phyloP scores from a whole-genome alignment of 2,888 invertebrate species.

The Balanococcus diminutus region DNA sequence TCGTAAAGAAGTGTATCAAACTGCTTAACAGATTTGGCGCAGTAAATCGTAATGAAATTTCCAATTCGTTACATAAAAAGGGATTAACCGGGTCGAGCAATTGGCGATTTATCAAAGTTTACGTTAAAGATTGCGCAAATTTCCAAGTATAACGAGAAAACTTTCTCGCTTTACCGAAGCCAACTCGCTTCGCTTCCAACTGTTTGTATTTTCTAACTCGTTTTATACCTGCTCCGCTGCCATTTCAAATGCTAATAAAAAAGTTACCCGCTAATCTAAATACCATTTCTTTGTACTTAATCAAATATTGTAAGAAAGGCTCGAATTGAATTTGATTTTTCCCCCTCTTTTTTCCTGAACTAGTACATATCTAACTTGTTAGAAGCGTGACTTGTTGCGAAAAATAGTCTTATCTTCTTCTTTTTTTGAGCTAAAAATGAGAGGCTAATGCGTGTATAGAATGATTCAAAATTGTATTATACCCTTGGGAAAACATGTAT shows the following conservation, averaged over 20 bases:
- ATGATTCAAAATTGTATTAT: too few relatives aligned
- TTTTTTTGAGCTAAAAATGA: too few relatives aligned
- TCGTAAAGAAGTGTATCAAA: not conserved
- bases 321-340: not conserved
- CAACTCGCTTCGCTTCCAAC: not conserved
- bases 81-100: slow-evolving; percentile 2
- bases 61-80: not conserved
- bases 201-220: slow-evolving; percentile 2
- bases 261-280: slow-evolving; percentile 21
- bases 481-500: too few relatives aligned
- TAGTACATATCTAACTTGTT: too few relatives aligned
- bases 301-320: slow-evolving; percentile 14
- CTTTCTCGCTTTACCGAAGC: not conserved
- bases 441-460: too few relatives aligned
- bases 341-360: too few relatives aligned
- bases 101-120: slow-evolving; percentile 23
- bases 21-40: not conserved
- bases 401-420: too few relatives aligned
- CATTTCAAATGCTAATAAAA: not conserved
- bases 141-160: slow-evolving; percentile 19
- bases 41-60: slow-evolving; percentile 11
- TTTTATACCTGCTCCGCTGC: not conserved
- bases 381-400: too few relatives aligned
- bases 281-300: not conserved
- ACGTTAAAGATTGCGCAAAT: slow-evolving; percentile 23